These are phyloP conservation scores for Panulirus ornatus DNA, from an alignment of 1,140 invertebrate species.

Conservation along the genomic window DNA sequence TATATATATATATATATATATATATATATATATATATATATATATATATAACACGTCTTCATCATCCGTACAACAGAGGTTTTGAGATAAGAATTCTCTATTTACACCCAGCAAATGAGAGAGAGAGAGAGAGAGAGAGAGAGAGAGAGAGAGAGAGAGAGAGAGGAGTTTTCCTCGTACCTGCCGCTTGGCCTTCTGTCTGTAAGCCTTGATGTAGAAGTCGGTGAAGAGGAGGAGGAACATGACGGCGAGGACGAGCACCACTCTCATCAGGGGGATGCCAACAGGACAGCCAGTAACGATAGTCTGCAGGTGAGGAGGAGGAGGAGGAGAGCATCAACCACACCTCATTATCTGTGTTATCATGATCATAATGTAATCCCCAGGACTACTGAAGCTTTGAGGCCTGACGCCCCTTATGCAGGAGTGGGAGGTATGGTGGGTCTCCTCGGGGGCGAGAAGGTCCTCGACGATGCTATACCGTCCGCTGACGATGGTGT, in stretches of 20 bases:
- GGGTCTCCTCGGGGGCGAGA: too few species aligned
- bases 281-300: conserved; percentile 61
- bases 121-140: background rate
- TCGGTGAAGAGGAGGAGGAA: conserved; percentile 95
- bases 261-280: conserved; percentile 49
- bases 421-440: too few species aligned
- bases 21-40: conserved; percentile 55
- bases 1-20: conserved; percentile 54
- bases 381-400: too few species aligned
- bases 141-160: background rate
- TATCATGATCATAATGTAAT: too few species aligned
- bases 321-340: too few species aligned
- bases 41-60: conserved; percentile 31
- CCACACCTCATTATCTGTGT: too few species aligned
- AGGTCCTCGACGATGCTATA: too few species aligned
- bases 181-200: conserved; percentile 84
- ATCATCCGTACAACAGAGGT: background rate
- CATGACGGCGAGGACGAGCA: conserved; percentile 87
- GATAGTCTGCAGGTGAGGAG: conserved; percentile 45
- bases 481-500: too few species aligned
- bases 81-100: background rate
- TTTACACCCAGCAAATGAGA: background rate
- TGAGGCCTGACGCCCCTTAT: too few species aligned
- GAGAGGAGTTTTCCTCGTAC: background rate
- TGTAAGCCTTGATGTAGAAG: conserved; percentile 93